Conservation (phyloP, 2,113 vertebrate genomes). For the Salvelinus alpinus region DNA sequence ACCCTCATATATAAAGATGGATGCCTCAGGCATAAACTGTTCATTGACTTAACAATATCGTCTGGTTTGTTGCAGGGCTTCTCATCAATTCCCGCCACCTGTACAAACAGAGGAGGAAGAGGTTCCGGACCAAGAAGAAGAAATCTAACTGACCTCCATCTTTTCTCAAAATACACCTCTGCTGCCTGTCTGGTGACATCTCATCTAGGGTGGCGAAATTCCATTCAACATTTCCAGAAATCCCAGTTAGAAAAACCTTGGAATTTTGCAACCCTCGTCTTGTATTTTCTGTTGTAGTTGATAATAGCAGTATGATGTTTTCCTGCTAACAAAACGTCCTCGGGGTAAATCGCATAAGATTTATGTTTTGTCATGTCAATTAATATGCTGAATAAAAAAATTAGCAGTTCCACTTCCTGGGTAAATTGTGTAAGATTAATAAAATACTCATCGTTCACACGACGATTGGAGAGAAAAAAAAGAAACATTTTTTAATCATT, state of each 20-base stretch:
- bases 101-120: conserved; percentile 91
- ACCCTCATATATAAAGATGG: no score
- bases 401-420: neutral
- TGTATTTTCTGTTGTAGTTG: no score
- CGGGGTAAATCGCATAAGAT: neutral
- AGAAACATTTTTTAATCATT: neutral
- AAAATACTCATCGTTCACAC: neutral
- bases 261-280: no score
- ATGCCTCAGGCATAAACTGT: neutral
- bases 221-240: no score
- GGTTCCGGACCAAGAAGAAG: no score
- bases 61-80: conserved; percentile 69
- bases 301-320: neutral
- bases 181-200: conserved; percentile 31
- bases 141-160: conserved; percentile 82
- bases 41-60: neutral
- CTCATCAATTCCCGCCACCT: conserved; percentile 89
- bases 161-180: conserved; percentile 11
- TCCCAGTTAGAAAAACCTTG: no score
- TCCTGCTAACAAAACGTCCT: neutral
- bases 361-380: neutral
- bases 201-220: neutral
- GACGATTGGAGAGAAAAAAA: neutral
- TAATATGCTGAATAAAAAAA: neutral
- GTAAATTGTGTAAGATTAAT: neutral